Percentiles rank a stretch among this genome's conserved stretches.
phyloP scores from a whole-genome alignment of 2,797 vertebrate genomes.

The Cirrhinus molitorella region DNA sequence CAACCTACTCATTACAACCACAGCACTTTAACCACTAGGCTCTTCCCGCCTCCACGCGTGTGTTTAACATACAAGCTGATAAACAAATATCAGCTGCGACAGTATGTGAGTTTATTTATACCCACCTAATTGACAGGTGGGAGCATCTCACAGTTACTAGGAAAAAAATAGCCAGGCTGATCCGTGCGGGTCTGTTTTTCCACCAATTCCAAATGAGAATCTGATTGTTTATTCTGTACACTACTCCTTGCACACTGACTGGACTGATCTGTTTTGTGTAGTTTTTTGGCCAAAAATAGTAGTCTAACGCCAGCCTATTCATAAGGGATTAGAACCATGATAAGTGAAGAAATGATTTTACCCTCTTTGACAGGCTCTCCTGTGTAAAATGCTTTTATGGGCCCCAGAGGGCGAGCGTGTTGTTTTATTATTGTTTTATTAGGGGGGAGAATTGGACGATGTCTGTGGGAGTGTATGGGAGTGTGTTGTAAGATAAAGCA shows the following conservation, averaged over 20 bases:
- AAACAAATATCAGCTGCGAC: conserved; percentile 12
- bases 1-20: background rate
- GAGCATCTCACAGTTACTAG: conserved; percentile 36
- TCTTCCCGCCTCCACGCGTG: background rate
- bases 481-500: conserved; percentile 30
- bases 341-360: conserved; percentile 75
- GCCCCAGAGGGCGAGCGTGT: conserved; percentile 65
- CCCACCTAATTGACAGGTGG: conserved; percentile 41
- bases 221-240: conserved; percentile 63
- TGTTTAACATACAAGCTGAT: background rate
- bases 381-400: conserved; percentile 74
- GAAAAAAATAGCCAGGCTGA: conserved; percentile 15
- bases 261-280: conserved; percentile 32
- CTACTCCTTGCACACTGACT: conserved; percentile 56
- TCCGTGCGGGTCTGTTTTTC: conserved; percentile 35
- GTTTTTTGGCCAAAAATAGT: conserved; percentile 54
- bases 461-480: conserved; percentile 41
- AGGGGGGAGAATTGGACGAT: conserved; percentile 65
- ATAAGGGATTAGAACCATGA: conserved; percentile 66
- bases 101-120: conserved; percentile 26
- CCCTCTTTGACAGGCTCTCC: conserved; percentile 70
- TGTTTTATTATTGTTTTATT: conserved; percentile 77
- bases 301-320: conserved; percentile 58
- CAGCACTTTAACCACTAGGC: background rate
- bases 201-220: conserved; percentile 32